Percentiles rank a stretch among this genome's conserved stretches.
Conservation (phyloP, 2,888 invertebrate species). For the Dasysyrphus tricinctus region DNA sequence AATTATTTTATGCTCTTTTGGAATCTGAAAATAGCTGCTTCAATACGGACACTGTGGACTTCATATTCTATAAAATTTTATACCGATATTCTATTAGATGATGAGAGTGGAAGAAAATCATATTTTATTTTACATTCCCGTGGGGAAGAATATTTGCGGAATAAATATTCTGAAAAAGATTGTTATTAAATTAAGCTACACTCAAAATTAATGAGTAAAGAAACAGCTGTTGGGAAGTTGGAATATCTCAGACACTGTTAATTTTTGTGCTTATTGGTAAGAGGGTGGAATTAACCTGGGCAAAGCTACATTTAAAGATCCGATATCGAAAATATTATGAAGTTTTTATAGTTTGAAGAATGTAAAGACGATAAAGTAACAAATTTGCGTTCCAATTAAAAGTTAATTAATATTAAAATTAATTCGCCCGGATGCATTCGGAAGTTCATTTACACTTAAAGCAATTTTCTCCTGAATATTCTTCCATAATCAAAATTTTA, state of each 20-base stretch:
- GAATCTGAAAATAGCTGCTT: conserved; percentile 34
- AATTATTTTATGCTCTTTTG: conserved; percentile 48
- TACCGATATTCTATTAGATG: conserved; percentile 29
- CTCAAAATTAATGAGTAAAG: neutral
- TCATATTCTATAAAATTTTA: conserved; percentile 29
- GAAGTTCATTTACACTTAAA: no score
- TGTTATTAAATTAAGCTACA: neutral
- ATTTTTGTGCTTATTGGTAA: neutral
- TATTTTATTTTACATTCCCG: neutral
- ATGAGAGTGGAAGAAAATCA: conserved; percentile 4
- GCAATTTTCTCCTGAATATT: no score
- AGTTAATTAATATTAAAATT: no score
- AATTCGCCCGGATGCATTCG: no score
- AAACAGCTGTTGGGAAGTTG: neutral
- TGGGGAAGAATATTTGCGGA: neutral
- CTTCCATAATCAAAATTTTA: no score
- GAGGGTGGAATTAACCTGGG: neutral
- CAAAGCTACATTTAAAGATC: neutral
- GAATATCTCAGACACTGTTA: neutral
- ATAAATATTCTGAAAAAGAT: neutral
- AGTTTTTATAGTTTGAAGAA: no score
- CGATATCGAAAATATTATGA: no score
- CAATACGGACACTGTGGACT: neutral
- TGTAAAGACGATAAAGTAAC: no score
- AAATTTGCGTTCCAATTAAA: no score